Evolutionary conservation across 2,888 invertebrate genomes (phyloP).

Genomic region (Philopedon plagiatum): DNA sequence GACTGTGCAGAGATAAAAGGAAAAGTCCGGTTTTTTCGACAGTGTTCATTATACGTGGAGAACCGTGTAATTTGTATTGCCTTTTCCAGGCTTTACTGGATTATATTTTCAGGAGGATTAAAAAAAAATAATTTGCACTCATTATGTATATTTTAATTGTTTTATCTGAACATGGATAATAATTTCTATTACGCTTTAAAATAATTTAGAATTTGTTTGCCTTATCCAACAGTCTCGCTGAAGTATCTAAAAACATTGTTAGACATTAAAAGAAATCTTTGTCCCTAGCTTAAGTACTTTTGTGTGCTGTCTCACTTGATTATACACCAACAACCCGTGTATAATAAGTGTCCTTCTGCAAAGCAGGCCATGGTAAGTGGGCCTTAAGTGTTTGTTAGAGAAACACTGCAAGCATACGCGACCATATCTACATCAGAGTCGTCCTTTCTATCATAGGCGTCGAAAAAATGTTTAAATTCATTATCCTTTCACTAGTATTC

Average conservation of each 20-base stretch:
- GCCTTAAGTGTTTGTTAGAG: slow-evolving; percentile 25
- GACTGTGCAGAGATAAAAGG: slow-evolving; percentile 21
- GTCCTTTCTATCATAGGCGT: background rate
- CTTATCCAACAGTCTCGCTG: too few species aligned
- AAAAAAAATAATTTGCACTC: slow-evolving; percentile 1
- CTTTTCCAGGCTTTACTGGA: background rate
- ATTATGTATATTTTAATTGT: slow-evolving; percentile 2
- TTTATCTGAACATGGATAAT: too few species aligned
- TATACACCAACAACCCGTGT: slow-evolving; percentile 16
- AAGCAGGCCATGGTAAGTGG: slow-evolving; percentile 18
- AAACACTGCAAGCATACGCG: background rate
- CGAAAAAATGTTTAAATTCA: background rate
- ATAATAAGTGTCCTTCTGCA: slow-evolving; percentile 10
- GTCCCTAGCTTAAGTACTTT: background rate
- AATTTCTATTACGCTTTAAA: too few species aligned
- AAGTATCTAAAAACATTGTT: background rate
- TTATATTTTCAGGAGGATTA: background rate
- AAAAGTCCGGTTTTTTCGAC: slow-evolving; percentile 28
- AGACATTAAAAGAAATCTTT: background rate
- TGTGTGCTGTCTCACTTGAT: slow-evolving; percentile 13
- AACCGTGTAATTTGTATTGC: slow-evolving; percentile 23
- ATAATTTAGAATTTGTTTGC: too few species aligned
- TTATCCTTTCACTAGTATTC: too few species aligned
- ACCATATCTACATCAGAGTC: background rate
- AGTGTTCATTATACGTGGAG: slow-evolving; percentile 29